phyloP scores from a whole-genome alignment of 2,888 invertebrate species.

The Smittia aterrima region DNA sequence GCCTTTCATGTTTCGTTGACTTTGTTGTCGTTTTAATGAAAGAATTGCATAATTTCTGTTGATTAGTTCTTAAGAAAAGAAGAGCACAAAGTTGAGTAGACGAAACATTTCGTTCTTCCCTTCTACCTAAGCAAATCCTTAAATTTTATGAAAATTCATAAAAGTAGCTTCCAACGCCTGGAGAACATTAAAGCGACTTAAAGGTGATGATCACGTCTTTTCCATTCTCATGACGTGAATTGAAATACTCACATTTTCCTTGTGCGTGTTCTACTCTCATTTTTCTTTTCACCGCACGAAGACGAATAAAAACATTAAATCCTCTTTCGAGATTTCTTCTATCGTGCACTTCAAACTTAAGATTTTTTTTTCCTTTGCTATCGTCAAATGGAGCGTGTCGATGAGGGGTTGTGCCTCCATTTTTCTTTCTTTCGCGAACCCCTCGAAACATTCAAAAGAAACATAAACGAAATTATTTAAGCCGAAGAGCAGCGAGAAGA shows the following conservation, averaged over 20 bases:
- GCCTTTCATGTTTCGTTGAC: background rate
- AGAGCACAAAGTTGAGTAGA: too few relatives aligned
- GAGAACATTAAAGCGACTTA: background rate
- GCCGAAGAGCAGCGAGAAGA: background rate
- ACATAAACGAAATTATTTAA: constrained; percentile 1
- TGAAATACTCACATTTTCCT: background rate
- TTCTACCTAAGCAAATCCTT: too few relatives aligned
- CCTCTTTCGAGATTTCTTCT: constrained; percentile 26
- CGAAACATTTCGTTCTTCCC: too few relatives aligned
- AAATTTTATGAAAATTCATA: background rate
- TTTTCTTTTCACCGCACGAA: background rate
- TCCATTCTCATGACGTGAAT: constrained; percentile 8
- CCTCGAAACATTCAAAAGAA: background rate
- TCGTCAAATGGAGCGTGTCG: background rate
- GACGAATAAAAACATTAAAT: constrained; percentile 16
- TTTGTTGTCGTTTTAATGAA: background rate
- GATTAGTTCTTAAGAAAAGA: too few relatives aligned
- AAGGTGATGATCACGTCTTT: constrained; percentile 23
- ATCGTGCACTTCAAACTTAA: background rate
- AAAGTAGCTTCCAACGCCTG: background rate
- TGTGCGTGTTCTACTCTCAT: constrained; percentile 16
- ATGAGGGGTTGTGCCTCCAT: background rate
- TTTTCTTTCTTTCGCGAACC: background rate
- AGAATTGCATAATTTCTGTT: too few relatives aligned
- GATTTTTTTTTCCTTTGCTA: background rate